Percentiles rank a stretch among this genome's conserved stretches.
Conservation (phyloP, 2,797 vertebrate genomes). For the Phrynocephalus forsythii region DNA sequence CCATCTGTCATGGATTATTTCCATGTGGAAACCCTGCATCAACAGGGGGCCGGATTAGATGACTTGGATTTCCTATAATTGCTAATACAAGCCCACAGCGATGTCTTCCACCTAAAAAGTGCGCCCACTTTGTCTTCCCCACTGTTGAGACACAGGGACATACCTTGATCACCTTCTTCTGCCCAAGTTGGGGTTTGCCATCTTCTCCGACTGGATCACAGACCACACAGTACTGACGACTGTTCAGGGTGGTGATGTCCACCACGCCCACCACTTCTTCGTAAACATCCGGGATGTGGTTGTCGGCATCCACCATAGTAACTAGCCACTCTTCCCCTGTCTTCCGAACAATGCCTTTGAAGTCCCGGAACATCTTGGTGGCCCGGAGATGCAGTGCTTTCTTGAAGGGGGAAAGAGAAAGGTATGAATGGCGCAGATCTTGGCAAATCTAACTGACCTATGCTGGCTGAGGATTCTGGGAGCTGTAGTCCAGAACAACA, state of each 20-base stretch:
- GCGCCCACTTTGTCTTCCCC: background rate
- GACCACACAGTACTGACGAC: slow-evolving; percentile 88
- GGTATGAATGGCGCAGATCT: no score
- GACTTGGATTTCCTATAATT: background rate
- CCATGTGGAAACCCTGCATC: no score
- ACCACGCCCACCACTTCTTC: slow-evolving; percentile 90
- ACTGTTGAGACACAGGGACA: background rate
- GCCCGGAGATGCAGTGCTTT: slow-evolving; percentile 89
- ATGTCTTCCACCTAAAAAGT: background rate
- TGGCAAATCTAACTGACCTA: no score
- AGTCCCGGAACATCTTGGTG: slow-evolving; percentile 82
- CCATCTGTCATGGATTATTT: no score
- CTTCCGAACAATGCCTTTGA: slow-evolving; percentile 74
- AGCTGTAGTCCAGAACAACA: no score
- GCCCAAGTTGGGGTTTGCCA: slow-evolving; percentile 90
- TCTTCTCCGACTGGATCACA: slow-evolving; percentile 85
- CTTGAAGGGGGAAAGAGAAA: slow-evolving; percentile 65
- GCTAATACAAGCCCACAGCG: background rate
- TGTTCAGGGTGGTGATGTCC: slow-evolving; percentile 86
- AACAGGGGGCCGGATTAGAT: no score
- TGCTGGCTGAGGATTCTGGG: no score
- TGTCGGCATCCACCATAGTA: slow-evolving; percentile 84
- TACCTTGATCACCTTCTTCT: slow-evolving; percentile 91
- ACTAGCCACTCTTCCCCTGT: slow-evolving; percentile 94
- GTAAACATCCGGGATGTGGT: slow-evolving; percentile 87